Evolutionary conservation across 2,113 vertebrate genomes (phyloP).

Genomic region (Triplophysa rosa): DNA sequence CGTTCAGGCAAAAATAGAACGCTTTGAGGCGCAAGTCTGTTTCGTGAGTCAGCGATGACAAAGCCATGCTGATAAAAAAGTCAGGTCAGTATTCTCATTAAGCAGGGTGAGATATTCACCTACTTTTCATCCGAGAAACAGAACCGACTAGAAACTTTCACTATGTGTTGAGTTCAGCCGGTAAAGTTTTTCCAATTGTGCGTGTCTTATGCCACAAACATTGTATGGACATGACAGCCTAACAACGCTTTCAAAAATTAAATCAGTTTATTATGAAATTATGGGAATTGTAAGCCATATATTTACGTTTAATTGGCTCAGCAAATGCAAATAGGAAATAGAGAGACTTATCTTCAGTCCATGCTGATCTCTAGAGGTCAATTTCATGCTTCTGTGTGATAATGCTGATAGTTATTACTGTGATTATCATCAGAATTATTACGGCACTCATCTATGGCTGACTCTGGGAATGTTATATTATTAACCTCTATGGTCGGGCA

Average conservation of each 20-base stretch:
- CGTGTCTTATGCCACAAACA: too few relatives aligned
- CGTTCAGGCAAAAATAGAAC: conserved; percentile 10
- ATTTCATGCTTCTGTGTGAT: conserved; percentile 31
- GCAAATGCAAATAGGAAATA: background rate
- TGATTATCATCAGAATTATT: conserved; percentile 38
- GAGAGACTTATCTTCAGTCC: background rate
- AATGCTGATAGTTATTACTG: conserved; percentile 28
- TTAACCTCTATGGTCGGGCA: conserved; percentile 15
- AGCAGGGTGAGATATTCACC: background rate
- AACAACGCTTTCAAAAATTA: too few relatives aligned
- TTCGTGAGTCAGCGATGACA: conserved; percentile 8
- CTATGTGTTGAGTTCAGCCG: too few relatives aligned
- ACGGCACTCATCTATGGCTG: conserved; percentile 4
- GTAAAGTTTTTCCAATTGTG: too few relatives aligned
- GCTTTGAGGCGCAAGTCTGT: background rate
- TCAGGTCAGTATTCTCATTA: background rate
- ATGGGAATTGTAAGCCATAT: conserved; percentile 7
- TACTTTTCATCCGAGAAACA: background rate
- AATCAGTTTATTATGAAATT: background rate
- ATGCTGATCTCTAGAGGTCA: conserved; percentile 32
- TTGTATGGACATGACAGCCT: too few relatives aligned
- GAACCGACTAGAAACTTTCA: background rate
- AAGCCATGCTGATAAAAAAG: background rate
- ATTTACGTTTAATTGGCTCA: conserved; percentile 32
- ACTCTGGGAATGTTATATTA: conserved; percentile 18